Percentiles rank a stretch among this genome's conserved stretches.
Evolutionary conservation across 2,113 vertebrate species (phyloP).

Genomic region (Sorex fumeus): DNA sequence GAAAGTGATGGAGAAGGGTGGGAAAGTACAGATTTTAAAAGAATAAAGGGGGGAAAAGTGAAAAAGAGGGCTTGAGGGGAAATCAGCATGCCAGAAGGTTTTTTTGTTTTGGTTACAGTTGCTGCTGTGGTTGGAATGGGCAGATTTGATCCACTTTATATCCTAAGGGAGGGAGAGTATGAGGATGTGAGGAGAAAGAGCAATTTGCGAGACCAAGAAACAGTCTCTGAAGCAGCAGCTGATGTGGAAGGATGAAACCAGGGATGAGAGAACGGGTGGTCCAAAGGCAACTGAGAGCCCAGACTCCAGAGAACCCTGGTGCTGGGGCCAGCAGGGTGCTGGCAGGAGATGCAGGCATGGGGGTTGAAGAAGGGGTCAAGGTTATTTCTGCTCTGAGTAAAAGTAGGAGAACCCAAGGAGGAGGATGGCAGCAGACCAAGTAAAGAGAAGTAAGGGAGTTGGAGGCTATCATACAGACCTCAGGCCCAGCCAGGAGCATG

Average conservation of each 20-base stretch:
- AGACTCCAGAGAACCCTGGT: neutral
- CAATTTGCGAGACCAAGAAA: conserved; percentile 19
- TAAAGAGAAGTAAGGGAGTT: neutral
- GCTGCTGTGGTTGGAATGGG: conserved; percentile 2
- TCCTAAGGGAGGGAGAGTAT: conserved; percentile 61
- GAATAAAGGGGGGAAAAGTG: no score
- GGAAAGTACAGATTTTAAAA: no score
- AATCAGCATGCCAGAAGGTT: conserved; percentile 19
- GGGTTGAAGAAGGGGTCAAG: neutral
- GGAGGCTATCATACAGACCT: neutral
- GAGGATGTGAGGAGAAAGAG: conserved; percentile 64
- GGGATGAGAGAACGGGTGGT: neutral
- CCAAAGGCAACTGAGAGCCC: neutral
- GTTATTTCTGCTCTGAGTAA: no score
- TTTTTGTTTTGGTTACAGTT: conserved; percentile 60
- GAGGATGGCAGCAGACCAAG: neutral
- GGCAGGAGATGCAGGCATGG: neutral
- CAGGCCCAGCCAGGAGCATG: neutral
- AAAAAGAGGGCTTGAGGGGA: neutral
- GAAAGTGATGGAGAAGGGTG: neutral
- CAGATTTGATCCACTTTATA: conserved; percentile 62
- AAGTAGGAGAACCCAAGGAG: no score
- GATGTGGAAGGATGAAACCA: neutral
- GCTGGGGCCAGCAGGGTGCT: neutral
- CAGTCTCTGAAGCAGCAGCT: neutral